Evolutionary conservation across 2,113 vertebrate genomes (phyloP), one percentile per base, ranked within the genome.

Genomic region (Austrofundulus limnaeus): DNA sequence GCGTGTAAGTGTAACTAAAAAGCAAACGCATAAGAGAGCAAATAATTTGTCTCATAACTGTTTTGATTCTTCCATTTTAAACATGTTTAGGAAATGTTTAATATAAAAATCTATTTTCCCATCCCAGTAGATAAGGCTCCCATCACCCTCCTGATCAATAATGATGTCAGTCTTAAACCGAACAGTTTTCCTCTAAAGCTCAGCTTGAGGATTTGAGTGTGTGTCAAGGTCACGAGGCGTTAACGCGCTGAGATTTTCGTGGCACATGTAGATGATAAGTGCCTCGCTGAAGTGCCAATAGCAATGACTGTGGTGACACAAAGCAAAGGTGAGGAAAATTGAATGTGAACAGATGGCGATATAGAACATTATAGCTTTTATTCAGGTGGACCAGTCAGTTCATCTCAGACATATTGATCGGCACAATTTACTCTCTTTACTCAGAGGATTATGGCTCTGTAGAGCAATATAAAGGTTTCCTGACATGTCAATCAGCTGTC

Each of bases 401-500:
- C 77, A 89, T 87, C 78, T 78, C 72, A 49, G 86, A 82, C 85
- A 34, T 84, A 89, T 89, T 86, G 87, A 89, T 89, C 80, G 67
- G 76, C 85, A 86, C 85, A 85, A 90, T 88, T 87, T 88, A 85
- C 81, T 87, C 82, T 83, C 85, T 87, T 88, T 87, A 76, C 88
- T 76, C 84, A 1, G 68, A 81, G 80, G 90, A 92, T 89, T 86
- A 86, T 76, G 74, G 76, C 81, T 80, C 80, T 90, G 82, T 89
- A 68, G 81, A 85, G 86, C 88, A 89, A 90, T 90, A 89, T 87
- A 91, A 91, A 89, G 91, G 87, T 87, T 90, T 91, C 85, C 90
- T 80, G 80, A 71, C 73, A 37, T 90, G 90, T 89, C 90, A 90
- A 66, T 89, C 89, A 89, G 63, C 82, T 89, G 90, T 90, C 90